phyloP scores from a whole-genome alignment of 2,113 vertebrate genomes.

The Zosterops pallidus region DNA sequence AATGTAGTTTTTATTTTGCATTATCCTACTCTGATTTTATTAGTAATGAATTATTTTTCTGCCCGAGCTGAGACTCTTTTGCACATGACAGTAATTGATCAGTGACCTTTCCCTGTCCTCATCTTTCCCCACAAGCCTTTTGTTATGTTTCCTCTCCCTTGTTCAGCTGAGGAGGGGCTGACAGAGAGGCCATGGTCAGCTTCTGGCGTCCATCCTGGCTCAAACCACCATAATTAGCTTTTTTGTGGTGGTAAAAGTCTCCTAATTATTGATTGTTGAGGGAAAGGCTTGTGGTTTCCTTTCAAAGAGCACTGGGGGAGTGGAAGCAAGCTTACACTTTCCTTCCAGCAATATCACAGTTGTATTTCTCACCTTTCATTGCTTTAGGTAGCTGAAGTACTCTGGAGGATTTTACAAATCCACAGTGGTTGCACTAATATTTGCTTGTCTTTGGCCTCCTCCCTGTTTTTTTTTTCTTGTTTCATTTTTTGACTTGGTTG shows the following conservation, averaged over 20 bases:
- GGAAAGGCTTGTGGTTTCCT: accelerated
- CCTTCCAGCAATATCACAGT: background rate
- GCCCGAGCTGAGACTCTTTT: background rate
- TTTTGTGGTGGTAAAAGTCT: background rate
- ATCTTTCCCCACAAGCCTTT: background rate
- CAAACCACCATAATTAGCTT: background rate
- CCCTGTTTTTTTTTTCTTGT: background rate
- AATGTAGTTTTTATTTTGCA: background rate
- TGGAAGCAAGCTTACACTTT: background rate
- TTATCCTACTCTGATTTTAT: background rate
- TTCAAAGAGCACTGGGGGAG: background rate
- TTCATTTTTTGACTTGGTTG: background rate
- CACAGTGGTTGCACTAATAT: background rate
- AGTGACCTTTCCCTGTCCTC: background rate
- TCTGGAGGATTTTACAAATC: background rate
- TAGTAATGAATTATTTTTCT: background rate
- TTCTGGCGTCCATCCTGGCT: background rate
- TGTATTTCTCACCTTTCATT: background rate
- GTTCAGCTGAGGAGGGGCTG: background rate
- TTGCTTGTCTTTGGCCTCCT: background rate
- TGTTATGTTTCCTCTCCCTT: background rate
- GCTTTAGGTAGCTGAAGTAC: background rate
- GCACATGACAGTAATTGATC: background rate
- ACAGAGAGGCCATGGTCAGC: background rate
- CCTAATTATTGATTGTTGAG: too few relatives aligned